These are phyloP conservation scores for Typhlichthys eigenmanni DNA, from an alignment of 2,797 vertebrate genomes.

Conservation along the genomic window DNA sequence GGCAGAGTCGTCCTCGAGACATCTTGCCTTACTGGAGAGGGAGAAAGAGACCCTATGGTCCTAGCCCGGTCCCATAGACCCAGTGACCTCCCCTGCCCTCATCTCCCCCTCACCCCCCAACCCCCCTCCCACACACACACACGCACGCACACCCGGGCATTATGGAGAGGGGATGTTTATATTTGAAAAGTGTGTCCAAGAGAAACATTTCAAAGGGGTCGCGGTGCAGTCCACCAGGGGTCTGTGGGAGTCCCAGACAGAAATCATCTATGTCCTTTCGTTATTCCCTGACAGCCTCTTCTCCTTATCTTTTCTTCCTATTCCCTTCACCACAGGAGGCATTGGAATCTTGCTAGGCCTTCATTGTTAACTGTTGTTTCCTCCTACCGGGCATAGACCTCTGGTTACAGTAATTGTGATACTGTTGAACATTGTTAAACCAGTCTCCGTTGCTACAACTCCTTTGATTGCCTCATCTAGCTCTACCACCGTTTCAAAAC, in stretches of 20 bases:
- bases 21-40: slow-evolving; percentile 17
- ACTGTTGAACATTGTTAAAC: no score
- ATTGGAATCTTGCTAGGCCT: no score
- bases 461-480: no score
- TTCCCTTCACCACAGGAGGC: no score
- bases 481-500: no score
- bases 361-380: no score
- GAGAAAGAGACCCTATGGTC: slow-evolving; percentile 26
- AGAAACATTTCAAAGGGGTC: slow-evolving; percentile 54
- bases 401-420: no score
- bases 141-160: slow-evolving; percentile 24
- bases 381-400: no score
- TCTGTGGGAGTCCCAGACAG: slow-evolving; percentile 33
- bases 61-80: slow-evolving; percentile 22
- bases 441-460: no score
- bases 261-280: not conserved
- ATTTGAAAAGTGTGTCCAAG: slow-evolving; percentile 67
- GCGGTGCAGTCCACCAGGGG: slow-evolving; percentile 37
- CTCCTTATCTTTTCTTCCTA: no score
- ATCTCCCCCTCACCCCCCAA: slow-evolving; percentile 7
- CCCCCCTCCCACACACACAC: slow-evolving; percentile 4
- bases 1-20: slow-evolving; percentile 45
- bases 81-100: slow-evolving; percentile 10
- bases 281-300: no score
- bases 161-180: slow-evolving; percentile 49